phyloP scores from a whole-genome alignment of 1,140 invertebrate species.

The Reticulitermes speratus region DNA sequence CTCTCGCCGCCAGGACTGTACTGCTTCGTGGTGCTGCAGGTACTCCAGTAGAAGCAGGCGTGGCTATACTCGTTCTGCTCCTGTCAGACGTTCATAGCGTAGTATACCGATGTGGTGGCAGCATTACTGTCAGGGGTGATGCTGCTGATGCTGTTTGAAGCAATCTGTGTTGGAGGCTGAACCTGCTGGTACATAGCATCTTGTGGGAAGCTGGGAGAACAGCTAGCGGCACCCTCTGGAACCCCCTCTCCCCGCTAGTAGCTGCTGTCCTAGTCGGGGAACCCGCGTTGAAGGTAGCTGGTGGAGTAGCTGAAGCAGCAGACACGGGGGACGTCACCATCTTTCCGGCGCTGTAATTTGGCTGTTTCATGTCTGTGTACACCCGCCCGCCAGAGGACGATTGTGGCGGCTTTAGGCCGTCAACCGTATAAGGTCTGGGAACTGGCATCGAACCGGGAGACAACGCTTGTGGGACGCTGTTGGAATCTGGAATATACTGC shows the following conservation, averaged over 20 bases:
- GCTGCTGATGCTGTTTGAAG: slow-evolving; percentile 23
- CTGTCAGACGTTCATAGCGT: slow-evolving; percentile 54
- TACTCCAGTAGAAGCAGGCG: background rate
- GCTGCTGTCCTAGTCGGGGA: slow-evolving; percentile 28
- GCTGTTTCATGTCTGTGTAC: background rate
- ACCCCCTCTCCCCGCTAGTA: slow-evolving; percentile 40
- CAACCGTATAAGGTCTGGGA: slow-evolving; percentile 31
- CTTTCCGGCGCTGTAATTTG: background rate
- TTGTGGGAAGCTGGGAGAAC: slow-evolving; percentile 51
- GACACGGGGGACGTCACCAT: background rate
- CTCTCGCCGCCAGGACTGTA: background rate
- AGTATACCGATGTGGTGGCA: slow-evolving; percentile 43
- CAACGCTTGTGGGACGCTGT: no score
- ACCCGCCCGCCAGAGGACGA: background rate
- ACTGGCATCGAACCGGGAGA: slow-evolving; percentile 23
- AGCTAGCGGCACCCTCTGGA: slow-evolving; percentile 47
- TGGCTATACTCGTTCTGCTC: slow-evolving; percentile 52
- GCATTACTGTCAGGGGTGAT: slow-evolving; percentile 26
- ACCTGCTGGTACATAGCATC: slow-evolving; percentile 63
- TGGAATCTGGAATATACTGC: slow-evolving; percentile 33
- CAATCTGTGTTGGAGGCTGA: slow-evolving; percentile 38
- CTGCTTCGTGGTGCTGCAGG: background rate
- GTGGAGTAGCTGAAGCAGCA: background rate
- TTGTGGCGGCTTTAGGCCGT: background rate
- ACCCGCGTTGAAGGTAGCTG: background rate